phyloP scores from a whole-genome alignment of 2,888 invertebrate species.

The Cataglyphis livida region DNA sequence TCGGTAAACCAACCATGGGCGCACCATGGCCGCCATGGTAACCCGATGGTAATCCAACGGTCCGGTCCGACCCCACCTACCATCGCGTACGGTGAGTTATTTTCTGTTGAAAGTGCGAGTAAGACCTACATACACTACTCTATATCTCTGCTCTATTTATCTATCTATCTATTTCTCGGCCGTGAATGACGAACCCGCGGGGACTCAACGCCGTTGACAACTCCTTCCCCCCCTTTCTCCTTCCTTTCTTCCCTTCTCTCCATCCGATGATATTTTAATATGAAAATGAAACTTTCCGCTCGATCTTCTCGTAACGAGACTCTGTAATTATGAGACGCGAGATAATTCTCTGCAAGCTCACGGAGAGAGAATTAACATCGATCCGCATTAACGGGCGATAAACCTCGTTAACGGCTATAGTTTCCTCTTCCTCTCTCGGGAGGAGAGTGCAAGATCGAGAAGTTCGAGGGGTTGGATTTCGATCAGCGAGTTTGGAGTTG shows the following conservation, averaged over 20 bases:
- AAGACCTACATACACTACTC: constrained; percentile 40
- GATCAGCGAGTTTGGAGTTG: constrained; percentile 5
- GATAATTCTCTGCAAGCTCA: constrained; percentile 12
- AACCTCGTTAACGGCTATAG: constrained; percentile 28
- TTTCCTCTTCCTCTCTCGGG: neutral
- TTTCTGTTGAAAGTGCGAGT: constrained; percentile 75
- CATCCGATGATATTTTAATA: neutral
- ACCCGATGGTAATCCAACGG: constrained; percentile 80
- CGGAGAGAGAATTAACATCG: constrained; percentile 26
- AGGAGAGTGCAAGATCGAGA: neutral
- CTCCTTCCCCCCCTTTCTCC: too few relatives aligned
- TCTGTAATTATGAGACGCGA: constrained; percentile 36
- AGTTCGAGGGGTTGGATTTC: constrained; percentile 4
- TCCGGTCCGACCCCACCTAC: constrained; percentile 82
- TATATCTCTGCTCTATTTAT: constrained; percentile 21
- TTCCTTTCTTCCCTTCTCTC: neutral
- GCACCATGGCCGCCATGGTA: constrained; percentile 77
- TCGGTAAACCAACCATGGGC: constrained; percentile 74
- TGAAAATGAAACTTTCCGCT: constrained; percentile 1
- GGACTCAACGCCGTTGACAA: constrained; percentile 37
- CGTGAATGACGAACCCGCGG: constrained; percentile 39
- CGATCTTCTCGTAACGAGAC: constrained; percentile 16
- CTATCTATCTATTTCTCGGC: constrained; percentile 15
- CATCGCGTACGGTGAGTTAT: constrained; percentile 85
- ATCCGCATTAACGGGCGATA: constrained; percentile 35